Evolutionary conservation across 2,113 vertebrate genomes (phyloP), one percentile per base, ranked within the genome.

Genomic region (Myxocyprinus asiaticus): DNA sequence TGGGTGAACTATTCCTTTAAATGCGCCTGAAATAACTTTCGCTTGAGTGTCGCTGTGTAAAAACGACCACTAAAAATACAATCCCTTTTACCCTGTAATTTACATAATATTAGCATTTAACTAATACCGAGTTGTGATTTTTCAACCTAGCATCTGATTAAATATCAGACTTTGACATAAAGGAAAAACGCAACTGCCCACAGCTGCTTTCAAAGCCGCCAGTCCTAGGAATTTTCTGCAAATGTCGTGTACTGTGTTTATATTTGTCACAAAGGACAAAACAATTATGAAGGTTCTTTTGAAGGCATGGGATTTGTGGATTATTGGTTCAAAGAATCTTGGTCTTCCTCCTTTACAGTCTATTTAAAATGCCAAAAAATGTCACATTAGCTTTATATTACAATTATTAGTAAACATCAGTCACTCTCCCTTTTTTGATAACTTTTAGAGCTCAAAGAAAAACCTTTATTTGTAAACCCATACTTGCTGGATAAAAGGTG

Each of bases 41-140:
- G 45, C 47, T 22, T 68, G 33, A 8, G 9, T 59, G n/a, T 59
- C 6, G 58, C 15, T 15, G 10, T 9, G 22, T 58, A 45, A 45
- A 53, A 45, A 17, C 7, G 45, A 8, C 4, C 10, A 50, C 22
- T 15, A 62, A 74, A 3, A 4, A 61, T 61, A n/a, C 43, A 72
- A 5, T 59, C 14, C 45, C 14, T 7, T 58, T 72, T 72, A 58
- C n/a, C n/a, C n/a, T 8, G 14, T 72, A 72, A 58, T 69, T 69
- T 22, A 33, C 12, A 55, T 69, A 55, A 55, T 42, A 53, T 7
- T 14, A n/a, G 11, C 6, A 56, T 7, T n/a, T n/a, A n/a, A n/a
- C n/a, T n/a, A n/a, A n/a, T n/a, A n/a, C n/a, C n/a, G n/a, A n/a
- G n/a, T n/a, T n/a, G n/a, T n/a, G n/a, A n/a, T n/a, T 5, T 10